Base-by-base conservation (phyloP, 2,888 invertebrate species). In the Drosophila putrida region DNA sequence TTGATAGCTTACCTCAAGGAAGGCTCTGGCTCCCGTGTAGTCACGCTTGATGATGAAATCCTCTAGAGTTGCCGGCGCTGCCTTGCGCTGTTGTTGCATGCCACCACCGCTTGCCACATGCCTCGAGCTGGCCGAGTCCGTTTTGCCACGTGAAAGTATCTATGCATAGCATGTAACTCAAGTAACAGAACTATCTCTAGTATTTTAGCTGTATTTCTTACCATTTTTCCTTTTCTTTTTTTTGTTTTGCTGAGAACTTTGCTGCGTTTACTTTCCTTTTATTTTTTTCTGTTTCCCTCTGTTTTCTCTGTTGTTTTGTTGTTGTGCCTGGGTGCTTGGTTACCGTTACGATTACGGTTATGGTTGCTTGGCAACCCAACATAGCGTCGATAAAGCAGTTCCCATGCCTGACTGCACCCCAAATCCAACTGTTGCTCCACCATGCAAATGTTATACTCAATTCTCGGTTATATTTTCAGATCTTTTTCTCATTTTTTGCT, bases 1-100 rank as follows among this genome's bases (percentile, higher is more conserved):
- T 3, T 15, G 10, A 54, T n/a, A 10, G 0, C 35, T 70, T 92
- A 98, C 98, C 94, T 99, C 98, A 5, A 99, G 93, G 82, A 98
- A 94, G 0, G 99, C 98, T 20, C 98, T 94, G 0, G 98, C 98
- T 8, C 99, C 99, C 0, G 96, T 96, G 91, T 99, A 99, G 92
- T 99, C 99, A 47, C 99, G 94, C 84, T 95, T 96, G 25, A 95
- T 93, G 15, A 99, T 93, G 90, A 97, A 99, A 85, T 98, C 98
- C 89, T 98, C 98, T 11, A 99, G 93, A 73, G 96, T 96, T 0
- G 97, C 95, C n/a, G 95, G 93, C 60, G 93, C 93, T 10, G 94
- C 95, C 51, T 92, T 92, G 0, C 84, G 78, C 25, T 76, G 71
- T 61, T 82, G 83, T 43, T 75, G 80, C 49, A 77, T 65, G 58